Percentiles rank a stretch among this genome's conserved stretches.
These are phyloP conservation scores for Acrocephalus kingi DNA, from an alignment of 2,113 vertebrate species.

Conservation along the genomic window DNA sequence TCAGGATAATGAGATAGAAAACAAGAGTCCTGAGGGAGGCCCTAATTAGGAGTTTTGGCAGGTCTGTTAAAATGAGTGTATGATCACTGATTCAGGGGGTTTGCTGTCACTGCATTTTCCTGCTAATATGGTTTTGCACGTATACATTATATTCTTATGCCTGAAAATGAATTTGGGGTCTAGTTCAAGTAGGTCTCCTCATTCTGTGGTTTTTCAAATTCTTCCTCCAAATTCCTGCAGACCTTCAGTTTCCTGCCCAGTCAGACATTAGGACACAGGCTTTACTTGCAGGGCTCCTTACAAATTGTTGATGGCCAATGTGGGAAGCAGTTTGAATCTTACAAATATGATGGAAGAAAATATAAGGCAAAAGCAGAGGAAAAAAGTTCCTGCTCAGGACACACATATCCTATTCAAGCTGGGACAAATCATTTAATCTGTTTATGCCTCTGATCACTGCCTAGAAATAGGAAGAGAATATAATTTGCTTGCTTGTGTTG, in stretches of 20 bases:
- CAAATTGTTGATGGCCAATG: not conserved
- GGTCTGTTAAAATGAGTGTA: constrained; percentile 18
- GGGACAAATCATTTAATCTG: not conserved
- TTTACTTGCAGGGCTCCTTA: not conserved
- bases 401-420: not conserved
- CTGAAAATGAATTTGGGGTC: not conserved
- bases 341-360: not conserved
- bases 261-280: not conserved
- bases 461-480: not conserved
- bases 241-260: not conserved
- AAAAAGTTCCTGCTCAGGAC: not conserved
- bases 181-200: not conserved
- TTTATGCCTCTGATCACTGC: not conserved
- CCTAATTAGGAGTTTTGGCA: constrained; percentile 55
- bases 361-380: not conserved
- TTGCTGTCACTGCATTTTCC: not conserved
- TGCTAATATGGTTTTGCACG: not conserved
- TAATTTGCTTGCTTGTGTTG: not conserved
- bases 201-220: not conserved
- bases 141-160: not conserved
- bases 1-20: constrained; percentile 63
- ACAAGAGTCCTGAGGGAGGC: constrained; percentile 34
- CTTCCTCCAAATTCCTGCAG: not conserved
- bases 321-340: not conserved
- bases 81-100: not conserved